A percentile compares a stretch with the other conserved stretches of the same genome.
Conservation (phyloP, 2,888 invertebrate genomes). For the Phaonia tiefii region DNA sequence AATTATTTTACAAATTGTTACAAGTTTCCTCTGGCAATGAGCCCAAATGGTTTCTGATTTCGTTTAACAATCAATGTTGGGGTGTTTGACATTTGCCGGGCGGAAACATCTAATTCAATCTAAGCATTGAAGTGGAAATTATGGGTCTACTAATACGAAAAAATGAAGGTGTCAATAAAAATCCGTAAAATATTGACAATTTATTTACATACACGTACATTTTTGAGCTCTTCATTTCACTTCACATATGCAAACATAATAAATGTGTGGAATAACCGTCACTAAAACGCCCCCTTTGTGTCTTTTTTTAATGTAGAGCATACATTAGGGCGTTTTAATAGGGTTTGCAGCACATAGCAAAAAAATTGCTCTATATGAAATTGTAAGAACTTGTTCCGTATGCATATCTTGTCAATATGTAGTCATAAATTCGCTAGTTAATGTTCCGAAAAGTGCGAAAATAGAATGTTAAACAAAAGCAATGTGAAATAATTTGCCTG, state of each 20-base stretch:
- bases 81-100: not conserved
- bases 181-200: constrained; percentile 60
- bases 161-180: constrained; percentile 65
- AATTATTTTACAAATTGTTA: constrained; percentile 58
- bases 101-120: constrained; percentile 57
- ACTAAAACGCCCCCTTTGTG: constrained; percentile 42
- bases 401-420: constrained; percentile 50
- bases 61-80: constrained; percentile 3
- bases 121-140: constrained; percentile 62
- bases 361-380: constrained; percentile 49
- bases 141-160: constrained; percentile 41
- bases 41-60: constrained; percentile 16
- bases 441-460: constrained; percentile 79
- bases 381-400: constrained; percentile 43
- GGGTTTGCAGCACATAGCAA: constrained; percentile 59
- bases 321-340: constrained; percentile 66
- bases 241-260: constrained; percentile 8
- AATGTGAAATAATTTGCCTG: constrained; percentile 34
- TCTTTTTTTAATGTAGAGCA: constrained; percentile 35
- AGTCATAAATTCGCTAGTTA: constrained; percentile 79
- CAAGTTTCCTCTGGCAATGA: constrained; percentile 28
- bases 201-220: constrained; percentile 43
- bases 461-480: constrained; percentile 47
- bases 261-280: not conserved
- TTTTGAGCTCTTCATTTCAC: not conserved